A percentile compares a stretch with the other conserved stretches of the same genome.
phyloP scores from a whole-genome alignment of 1,140 invertebrate genomes.

The Drosophila kikkawai region DNA sequence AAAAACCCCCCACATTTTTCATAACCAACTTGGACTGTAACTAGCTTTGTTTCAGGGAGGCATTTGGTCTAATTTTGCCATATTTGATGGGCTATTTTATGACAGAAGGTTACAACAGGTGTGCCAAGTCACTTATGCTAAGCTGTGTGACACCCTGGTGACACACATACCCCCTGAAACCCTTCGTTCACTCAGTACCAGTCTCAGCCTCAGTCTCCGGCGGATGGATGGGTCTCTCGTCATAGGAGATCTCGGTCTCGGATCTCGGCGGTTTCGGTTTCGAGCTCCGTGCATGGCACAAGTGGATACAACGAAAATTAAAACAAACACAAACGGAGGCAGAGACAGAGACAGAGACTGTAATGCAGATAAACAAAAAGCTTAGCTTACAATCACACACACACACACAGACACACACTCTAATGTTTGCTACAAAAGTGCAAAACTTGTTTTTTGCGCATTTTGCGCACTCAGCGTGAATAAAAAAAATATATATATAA shows the following conservation, averaged over 20 bases:
- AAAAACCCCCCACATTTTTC: background rate
- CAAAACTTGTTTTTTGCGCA: slow-evolving; percentile 83
- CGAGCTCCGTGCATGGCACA: slow-evolving; percentile 74
- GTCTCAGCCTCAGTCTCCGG: background rate
- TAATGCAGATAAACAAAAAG: slow-evolving; percentile 58
- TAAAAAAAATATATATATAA: background rate
- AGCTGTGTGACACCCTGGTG: slow-evolving; percentile 16
- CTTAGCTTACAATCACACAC: slow-evolving; percentile 50
- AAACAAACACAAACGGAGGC: slow-evolving; percentile 66
- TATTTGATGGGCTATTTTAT: slow-evolving; percentile 4
- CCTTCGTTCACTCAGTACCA: background rate
- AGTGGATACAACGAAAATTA: slow-evolving; percentile 78
- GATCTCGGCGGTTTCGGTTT: slow-evolving; percentile 59
- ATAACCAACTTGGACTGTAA: background rate
- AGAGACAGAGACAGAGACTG: slow-evolving; percentile 38
- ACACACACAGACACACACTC: slow-evolving; percentile 24
- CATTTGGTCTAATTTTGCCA: slow-evolving; percentile 13
- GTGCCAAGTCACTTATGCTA: slow-evolving; percentile 17
- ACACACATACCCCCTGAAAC: slow-evolving; percentile 4
- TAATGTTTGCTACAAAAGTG: slow-evolving; percentile 63
- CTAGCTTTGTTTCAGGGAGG: background rate
- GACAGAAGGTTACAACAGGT: slow-evolving; percentile 26
- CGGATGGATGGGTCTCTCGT: slow-evolving; percentile 17
- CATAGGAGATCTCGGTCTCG: slow-evolving; percentile 30
- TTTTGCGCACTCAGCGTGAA: slow-evolving; percentile 81